A percentile compares a stretch with the other conserved stretches of the same genome.
phyloP scores from a whole-genome alignment of 2,113 vertebrate genomes.

The Lutjanus erythropterus region DNA sequence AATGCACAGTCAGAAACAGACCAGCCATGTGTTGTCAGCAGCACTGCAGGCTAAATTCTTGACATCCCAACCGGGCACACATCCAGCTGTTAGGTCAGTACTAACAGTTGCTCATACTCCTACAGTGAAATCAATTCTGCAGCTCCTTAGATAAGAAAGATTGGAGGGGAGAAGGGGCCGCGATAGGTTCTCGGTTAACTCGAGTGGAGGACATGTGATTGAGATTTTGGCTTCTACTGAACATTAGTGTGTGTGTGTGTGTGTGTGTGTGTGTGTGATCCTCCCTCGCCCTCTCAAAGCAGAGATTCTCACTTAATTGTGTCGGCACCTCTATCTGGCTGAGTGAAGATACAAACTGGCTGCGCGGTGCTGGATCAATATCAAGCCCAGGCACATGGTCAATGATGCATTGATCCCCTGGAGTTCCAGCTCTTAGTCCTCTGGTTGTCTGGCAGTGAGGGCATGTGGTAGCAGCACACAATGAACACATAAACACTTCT shows the following conservation, averaged over 20 bases:
- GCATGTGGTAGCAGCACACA: slow-evolving; percentile 64
- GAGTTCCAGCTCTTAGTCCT: slow-evolving; percentile 49
- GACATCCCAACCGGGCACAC: slow-evolving; percentile 61
- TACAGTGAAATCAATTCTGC: slow-evolving; percentile 60
- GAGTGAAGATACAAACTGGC: slow-evolving; percentile 67
- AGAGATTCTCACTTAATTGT: slow-evolving; percentile 63
- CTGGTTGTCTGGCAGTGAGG: slow-evolving; percentile 49
- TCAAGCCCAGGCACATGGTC: slow-evolving; percentile 56
- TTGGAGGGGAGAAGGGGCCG: not conserved
- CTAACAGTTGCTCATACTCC: slow-evolving; percentile 65
- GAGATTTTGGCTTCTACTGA: slow-evolving; percentile 39
- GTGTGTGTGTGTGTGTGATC: slow-evolving; percentile 22
- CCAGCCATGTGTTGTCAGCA: slow-evolving; percentile 76
- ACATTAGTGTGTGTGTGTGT: slow-evolving; percentile 13
- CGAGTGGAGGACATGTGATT: slow-evolving; percentile 39
- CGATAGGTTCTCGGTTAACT: slow-evolving; percentile 46
- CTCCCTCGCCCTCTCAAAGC: slow-evolving; percentile 33
- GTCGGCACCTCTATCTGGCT: slow-evolving; percentile 63
- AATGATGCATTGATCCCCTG: slow-evolving; percentile 72
- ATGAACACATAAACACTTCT: slow-evolving; percentile 78
- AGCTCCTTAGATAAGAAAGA: slow-evolving; percentile 53
- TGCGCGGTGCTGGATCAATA: slow-evolving; percentile 68
- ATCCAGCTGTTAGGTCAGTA: slow-evolving; percentile 65
- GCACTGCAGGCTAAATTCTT: slow-evolving; percentile 73
- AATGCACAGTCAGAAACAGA: slow-evolving; percentile 67